Percentiles rank a stretch among this genome's conserved stretches.
These are phyloP conservation scores for Molorchus minor DNA, from an alignment of 2,888 invertebrate species.

Conservation along the genomic window DNA sequence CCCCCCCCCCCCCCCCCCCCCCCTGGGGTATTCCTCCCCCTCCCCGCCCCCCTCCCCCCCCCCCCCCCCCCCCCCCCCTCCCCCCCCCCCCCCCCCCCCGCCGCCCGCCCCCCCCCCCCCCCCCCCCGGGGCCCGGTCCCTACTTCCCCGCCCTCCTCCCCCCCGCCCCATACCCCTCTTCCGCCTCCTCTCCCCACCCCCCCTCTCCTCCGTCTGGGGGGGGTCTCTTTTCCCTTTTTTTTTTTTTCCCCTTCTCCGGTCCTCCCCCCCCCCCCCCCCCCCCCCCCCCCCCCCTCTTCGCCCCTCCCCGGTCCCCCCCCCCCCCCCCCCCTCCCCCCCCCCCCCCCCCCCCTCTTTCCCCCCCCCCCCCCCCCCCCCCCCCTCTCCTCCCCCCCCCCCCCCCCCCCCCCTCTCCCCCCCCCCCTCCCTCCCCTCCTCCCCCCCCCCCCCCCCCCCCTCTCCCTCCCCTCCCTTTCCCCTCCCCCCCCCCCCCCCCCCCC, in stretches of 20 bases:
- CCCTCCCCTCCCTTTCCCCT: background rate
- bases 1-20: background rate
- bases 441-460: background rate
- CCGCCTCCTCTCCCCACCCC: background rate
- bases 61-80: background rate
- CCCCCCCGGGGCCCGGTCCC: background rate
- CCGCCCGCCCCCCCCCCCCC: background rate
- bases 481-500: background rate
- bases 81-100: background rate
- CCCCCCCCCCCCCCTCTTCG: slow-evolving; percentile 10
- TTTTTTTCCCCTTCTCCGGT: background rate
- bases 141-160: background rate
- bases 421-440: background rate
- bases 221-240: background rate
- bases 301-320: background rate
- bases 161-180: background rate
- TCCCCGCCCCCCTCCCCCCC: background rate
- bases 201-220: background rate
- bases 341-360: background rate
- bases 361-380: background rate
- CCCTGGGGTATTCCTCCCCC: background rate
- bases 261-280: background rate
- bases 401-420: background rate
- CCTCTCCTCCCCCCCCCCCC: background rate
- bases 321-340: background rate